These are phyloP conservation scores for Cheirogaleus major DNA, from an alignment of 2,797 vertebrate species.

Conservation along the genomic window DNA sequence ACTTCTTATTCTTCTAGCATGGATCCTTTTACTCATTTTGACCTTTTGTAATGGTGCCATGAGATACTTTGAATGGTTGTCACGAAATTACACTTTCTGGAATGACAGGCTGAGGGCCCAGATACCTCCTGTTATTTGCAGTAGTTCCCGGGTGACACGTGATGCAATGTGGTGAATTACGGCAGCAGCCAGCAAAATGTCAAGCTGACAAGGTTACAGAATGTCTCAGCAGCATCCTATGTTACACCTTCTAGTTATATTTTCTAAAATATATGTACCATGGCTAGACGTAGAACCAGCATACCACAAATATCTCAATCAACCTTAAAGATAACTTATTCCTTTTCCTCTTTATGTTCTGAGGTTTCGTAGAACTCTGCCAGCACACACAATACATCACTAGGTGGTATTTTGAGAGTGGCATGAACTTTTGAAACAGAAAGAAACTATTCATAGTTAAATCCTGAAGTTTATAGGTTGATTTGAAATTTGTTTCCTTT, in stretches of 20 bases:
- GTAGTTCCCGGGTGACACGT: conserved; percentile 37
- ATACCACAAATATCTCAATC: background rate
- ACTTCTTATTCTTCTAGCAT: background rate
- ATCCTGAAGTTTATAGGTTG: conserved; percentile 9
- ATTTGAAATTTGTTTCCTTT: conserved; percentile 56
- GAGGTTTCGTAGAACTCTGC: conserved; percentile 37
- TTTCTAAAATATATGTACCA: conserved; percentile 49
- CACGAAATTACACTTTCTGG: conserved; percentile 34
- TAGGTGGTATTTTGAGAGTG: conserved; percentile 48
- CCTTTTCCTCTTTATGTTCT: conserved; percentile 55
- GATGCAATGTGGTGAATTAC: background rate
- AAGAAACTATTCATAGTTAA: conserved; percentile 61
- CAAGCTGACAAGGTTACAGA: background rate
- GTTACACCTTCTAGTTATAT: conserved; percentile 24
- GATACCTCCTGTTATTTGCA: conserved; percentile 35
- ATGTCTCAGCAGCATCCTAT: conserved; percentile 32
- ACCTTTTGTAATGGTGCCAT: conserved; percentile 17
- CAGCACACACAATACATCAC: background rate
- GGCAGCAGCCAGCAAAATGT: conserved; percentile 23
- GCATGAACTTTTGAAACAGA: conserved; percentile 43
- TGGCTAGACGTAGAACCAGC: background rate
- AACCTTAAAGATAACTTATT: background rate
- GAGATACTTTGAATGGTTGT: background rate
- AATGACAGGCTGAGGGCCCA: conserved; percentile 31
- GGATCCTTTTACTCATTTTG: conserved; percentile 47